Base-by-base conservation (phyloP, 2,888 invertebrate species). In the Herminia tarsipennalis region DNA sequence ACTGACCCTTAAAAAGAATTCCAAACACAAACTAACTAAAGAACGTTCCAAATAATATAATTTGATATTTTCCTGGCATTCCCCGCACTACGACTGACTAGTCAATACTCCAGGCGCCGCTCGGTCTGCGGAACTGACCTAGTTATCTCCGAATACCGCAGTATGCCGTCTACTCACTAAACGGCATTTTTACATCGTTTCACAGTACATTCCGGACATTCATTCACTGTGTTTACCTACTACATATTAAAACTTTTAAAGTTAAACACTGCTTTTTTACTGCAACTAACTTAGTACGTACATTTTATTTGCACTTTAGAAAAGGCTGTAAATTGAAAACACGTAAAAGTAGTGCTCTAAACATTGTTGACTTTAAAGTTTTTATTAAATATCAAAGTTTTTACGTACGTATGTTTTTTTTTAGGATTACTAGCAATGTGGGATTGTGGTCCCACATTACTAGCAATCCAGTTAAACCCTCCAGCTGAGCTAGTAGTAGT, bases 41-140 rank as follows among this genome's bases (percentile, higher is more conserved):
- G 24, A 5, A n/a, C 16, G 4, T 14, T 6, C 12, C 12, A 27
- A 25, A 16, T 5, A 28, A 5, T 5, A 28, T 13, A 20, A 13
- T 27, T 5, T 1, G 1, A 35, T 51, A 50, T 37, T 58, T 53
- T 36, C 36, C 29, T 42, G 56, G 35, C 39, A 38, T 44, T 39
- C 29, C 24, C 61, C 58, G 49, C 53, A 55, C 48, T 46, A 56
- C 46, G 37, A 46, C 56, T n/a, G 59, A 63, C 67, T 67, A 73
- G 56, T 66, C 57, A 59, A 75, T 73, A 76, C 76, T 64, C 77
- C 67, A 47, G 66, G 65, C 66, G 66, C 68, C 66, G 16, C 56
- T 60, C 61, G 66, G 86, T 86, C 85, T 86, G 74, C 67, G 63
- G 67, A 55, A 62, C 57, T 77, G 82, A 81, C 85, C 85, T 77